These are phyloP conservation scores for Aviceda subcristata DNA, from an alignment of 2,113 vertebrate genomes.

Conservation along the genomic window DNA sequence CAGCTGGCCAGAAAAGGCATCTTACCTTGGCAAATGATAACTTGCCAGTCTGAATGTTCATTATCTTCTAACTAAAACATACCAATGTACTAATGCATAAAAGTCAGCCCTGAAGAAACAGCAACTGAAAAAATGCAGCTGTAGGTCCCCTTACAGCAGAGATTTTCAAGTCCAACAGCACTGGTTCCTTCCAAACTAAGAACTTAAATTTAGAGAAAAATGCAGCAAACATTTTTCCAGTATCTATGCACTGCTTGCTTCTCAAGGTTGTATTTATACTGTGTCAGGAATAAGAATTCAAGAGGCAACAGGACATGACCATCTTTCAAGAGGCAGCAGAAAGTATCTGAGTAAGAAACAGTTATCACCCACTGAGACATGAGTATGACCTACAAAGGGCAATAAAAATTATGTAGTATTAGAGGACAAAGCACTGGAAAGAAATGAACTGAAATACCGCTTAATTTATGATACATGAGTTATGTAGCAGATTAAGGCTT, in stretches of 20 bases:
- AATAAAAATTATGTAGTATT: neutral
- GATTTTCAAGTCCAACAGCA: neutral
- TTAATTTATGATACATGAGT: neutral
- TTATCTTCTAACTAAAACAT: neutral
- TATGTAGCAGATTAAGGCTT: slow-evolving; percentile 7
- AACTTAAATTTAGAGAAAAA: neutral
- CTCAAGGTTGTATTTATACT: neutral
- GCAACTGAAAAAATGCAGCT: neutral
- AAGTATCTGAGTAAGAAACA: neutral
- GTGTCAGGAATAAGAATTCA: neutral
- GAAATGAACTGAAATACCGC: neutral
- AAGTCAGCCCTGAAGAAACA: neutral
- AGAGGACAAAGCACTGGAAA: neutral
- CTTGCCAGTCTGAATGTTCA: neutral
- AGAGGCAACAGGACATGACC: neutral
- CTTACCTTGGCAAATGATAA: neutral
- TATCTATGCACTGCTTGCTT: neutral
- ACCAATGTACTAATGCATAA: neutral
- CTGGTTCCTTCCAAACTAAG: neutral
- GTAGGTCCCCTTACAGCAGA: neutral
- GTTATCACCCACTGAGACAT: neutral
- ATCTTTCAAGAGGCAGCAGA: neutral
- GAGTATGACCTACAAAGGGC: neutral
- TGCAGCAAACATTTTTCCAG: neutral
- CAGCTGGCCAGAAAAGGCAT: neutral